Conservation (phyloP, 2,888 invertebrate species). For the Craniophora ligustri region DNA sequence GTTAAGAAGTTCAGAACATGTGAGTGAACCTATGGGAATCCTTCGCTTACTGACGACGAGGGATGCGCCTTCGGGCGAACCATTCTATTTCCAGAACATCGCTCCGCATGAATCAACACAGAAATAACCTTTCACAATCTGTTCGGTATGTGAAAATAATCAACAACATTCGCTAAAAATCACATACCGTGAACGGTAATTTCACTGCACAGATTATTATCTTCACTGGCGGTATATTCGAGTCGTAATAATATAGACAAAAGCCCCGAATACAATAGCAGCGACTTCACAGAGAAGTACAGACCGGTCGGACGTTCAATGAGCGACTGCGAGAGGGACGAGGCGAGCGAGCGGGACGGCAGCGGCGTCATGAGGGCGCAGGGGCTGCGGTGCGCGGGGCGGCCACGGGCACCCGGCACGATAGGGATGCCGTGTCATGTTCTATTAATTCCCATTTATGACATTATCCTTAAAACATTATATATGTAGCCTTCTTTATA, state of each 20-base stretch:
- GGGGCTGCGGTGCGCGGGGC: conserved; percentile 49
- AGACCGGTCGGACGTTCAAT: conserved; percentile 79
- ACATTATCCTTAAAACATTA: conserved; percentile 18
- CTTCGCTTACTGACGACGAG: conserved; percentile 72
- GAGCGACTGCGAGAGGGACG: conserved; percentile 77
- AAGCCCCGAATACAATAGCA: conserved; percentile 77
- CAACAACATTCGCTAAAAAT: conserved; percentile 74
- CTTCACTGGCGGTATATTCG: conserved; percentile 73
- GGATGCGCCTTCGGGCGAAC: conserved; percentile 83
- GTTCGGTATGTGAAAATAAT: conserved; percentile 80
- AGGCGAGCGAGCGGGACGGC: conserved; percentile 64
- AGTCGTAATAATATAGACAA: conserved; percentile 78
- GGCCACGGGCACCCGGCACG: conserved; percentile 48
- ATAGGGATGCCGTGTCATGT: conserved; percentile 63
- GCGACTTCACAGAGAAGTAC: conserved; percentile 72
- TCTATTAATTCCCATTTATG: conserved; percentile 38
- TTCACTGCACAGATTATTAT: conserved; percentile 82
- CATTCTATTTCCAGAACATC: conserved; percentile 87
- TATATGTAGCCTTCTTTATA: background rate
- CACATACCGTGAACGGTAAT: conserved; percentile 86
- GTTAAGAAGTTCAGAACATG: conserved; percentile 51
- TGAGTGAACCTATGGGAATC: conserved; percentile 72
- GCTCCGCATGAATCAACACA: conserved; percentile 88
- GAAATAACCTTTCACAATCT: conserved; percentile 87
- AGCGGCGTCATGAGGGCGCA: conserved; percentile 61